Conservation (phyloP, 2,113 vertebrate species). For the Mirounga angustirostris region DNA sequence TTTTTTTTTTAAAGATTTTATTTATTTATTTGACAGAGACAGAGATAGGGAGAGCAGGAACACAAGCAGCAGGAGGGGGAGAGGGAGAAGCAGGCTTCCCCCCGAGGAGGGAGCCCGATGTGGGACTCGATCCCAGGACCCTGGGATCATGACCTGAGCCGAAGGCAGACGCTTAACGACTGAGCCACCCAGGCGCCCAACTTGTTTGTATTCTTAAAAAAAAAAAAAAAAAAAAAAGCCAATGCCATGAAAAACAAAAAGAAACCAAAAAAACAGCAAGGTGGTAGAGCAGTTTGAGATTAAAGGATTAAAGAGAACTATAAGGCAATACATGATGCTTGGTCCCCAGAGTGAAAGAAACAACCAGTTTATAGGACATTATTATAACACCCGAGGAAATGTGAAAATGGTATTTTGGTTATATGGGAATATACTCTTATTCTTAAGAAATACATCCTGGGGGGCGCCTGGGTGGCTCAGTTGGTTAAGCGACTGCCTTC, state of each 20-base stretch:
- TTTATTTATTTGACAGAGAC: too few species aligned
- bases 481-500: background rate
- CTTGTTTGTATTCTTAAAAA: background rate
- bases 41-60: too few species aligned
- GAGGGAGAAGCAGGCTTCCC: too few species aligned
- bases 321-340: background rate
- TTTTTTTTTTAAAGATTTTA: too few species aligned
- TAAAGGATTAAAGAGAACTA: background rate
- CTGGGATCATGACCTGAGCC: too few species aligned
- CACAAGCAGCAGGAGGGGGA: too few species aligned
- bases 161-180: too few species aligned
- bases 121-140: too few species aligned
- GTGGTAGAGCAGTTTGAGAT: background rate
- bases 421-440: background rate
- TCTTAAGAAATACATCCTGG: background rate
- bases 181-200: background rate
- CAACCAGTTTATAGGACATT: background rate
- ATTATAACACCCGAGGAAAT: background rate
- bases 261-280: background rate
- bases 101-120: too few species aligned
- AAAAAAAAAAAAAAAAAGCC: background rate
- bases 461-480: background rate
- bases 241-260: background rate
- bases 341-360: background rate
- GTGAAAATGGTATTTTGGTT: constrained; percentile 4